Conservation (phyloP, 2,113 vertebrate species). For the Hypocryptadius cinnamomeus region DNA sequence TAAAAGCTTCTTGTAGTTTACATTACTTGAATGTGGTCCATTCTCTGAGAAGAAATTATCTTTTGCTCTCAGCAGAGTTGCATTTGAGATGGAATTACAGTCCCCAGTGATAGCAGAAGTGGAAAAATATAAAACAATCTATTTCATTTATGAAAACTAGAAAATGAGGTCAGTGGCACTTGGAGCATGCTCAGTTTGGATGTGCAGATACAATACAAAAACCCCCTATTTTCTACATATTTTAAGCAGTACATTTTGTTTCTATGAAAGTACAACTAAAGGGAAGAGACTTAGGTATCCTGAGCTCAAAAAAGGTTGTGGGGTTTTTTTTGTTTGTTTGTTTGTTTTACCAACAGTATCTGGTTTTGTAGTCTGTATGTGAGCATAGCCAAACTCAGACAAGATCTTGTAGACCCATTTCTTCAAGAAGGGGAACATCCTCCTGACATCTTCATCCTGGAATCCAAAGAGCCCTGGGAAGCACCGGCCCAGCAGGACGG, state of each 20-base stretch:
- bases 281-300: background rate
- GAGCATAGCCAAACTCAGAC: slow-evolving; percentile 67
- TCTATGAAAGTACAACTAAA: background rate
- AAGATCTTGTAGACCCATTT: slow-evolving; percentile 48
- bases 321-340: background rate
- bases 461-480: slow-evolving; percentile 60
- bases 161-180: background rate
- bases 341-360: slow-evolving; percentile 68
- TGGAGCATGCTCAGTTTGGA: background rate
- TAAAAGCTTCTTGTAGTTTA: background rate
- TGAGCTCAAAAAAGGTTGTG: background rate
- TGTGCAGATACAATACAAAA: background rate
- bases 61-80: background rate
- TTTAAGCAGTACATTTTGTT: background rate
- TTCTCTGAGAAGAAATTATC: background rate
- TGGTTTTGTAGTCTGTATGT: slow-evolving; percentile 73
- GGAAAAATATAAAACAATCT: background rate
- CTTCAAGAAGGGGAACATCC: slow-evolving; percentile 57
- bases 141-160: slow-evolving; percentile 4
- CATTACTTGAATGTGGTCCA: background rate
- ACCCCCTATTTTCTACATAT: background rate
- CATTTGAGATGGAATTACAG: background rate
- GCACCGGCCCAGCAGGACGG: slow-evolving; percentile 48
- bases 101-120: background rate
- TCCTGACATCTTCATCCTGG: slow-evolving; percentile 56